Base-by-base conservation (phyloP, 2,888 invertebrate species). In the Agonopterix arenella region DNA sequence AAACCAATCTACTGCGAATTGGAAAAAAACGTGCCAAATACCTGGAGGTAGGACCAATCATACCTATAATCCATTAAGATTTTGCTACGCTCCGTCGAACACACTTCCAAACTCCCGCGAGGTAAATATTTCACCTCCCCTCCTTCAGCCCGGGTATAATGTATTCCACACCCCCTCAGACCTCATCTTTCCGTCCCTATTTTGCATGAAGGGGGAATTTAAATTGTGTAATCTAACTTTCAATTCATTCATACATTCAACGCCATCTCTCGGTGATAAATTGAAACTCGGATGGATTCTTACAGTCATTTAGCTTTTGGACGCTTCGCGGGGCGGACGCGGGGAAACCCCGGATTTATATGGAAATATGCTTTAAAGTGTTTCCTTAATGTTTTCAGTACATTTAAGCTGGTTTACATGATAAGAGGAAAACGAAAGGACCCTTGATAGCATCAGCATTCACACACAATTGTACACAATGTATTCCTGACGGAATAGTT, bases 161-260 rank as follows among this genome's bases (percentile, higher is more conserved):
- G 74, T 86, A 86, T 85, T 85, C 85, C 68, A 64, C 69, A 64
- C 69, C 72, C 80, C 82, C 80, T 77, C 72, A 84, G 74, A 83
- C 86, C 86, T 86, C 86, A 86, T 84, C 88, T 84, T 85, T 84
- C 75, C 76, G 67, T 73, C 82, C 86, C 88, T 88, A 83, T 86
- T 89, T 89, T 88, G 86, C 89, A 89, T 89, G 81, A 84, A 83
- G 85, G 85, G 85, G 80, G 85, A 88, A 86, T 88, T 89, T 89
- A 89, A 89, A 89, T 89, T 86, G 85, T 86, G 84, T 89, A 88
- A 89, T 89, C 86, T 86, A 89, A 89, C 89, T 89, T 89, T 89
- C 85, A 89, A 89, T 88, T 89, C 89, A 89, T 88, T 89, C 88
- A 89, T 89, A 86, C 89, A 86, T 83, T 84, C 84, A 80, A 63